Percentiles rank a stretch among this genome's conserved stretches.
These are phyloP conservation scores for Chaetorhynchus papuensis DNA, from an alignment of 2,113 vertebrate species.

Conservation along the genomic window DNA sequence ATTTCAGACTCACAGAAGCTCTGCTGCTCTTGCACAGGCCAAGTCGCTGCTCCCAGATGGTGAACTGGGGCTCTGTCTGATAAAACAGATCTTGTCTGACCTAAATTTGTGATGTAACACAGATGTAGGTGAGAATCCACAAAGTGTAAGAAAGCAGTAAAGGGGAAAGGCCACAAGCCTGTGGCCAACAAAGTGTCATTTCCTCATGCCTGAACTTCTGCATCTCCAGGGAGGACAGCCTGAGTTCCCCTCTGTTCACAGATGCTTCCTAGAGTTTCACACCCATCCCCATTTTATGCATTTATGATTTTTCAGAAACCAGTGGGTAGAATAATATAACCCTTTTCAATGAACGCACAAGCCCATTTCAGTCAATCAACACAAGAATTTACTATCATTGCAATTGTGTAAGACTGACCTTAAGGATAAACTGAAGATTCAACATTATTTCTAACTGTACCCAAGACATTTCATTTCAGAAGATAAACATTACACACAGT, in stretches of 20 bases:
- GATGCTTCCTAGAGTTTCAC: background rate
- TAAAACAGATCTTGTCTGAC: background rate
- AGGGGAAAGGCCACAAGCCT: background rate
- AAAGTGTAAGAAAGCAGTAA: fast-evolving
- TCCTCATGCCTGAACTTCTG: background rate
- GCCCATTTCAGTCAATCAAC: background rate
- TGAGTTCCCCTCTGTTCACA: background rate
- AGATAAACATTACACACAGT: background rate
- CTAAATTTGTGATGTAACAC: background rate
- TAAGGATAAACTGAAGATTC: background rate
- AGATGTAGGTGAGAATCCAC: background rate
- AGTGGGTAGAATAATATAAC: background rate
- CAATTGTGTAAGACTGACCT: background rate
- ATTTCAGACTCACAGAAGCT: background rate
- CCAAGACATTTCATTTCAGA: background rate
- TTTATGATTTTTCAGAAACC: background rate
- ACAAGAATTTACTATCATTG: background rate
- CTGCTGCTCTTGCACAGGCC: background rate
- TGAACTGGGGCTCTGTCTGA: background rate
- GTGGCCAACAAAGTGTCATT: fast-evolving
- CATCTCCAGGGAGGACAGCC: background rate
- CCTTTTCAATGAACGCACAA: background rate
- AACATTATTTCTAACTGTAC: background rate
- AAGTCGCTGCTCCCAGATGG: background rate
- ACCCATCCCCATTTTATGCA: background rate